Evolutionary conservation across 2,888 invertebrate genomes (phyloP), one percentile per base, ranked within the genome.

Genomic region (Drosophila emarginata): DNA sequence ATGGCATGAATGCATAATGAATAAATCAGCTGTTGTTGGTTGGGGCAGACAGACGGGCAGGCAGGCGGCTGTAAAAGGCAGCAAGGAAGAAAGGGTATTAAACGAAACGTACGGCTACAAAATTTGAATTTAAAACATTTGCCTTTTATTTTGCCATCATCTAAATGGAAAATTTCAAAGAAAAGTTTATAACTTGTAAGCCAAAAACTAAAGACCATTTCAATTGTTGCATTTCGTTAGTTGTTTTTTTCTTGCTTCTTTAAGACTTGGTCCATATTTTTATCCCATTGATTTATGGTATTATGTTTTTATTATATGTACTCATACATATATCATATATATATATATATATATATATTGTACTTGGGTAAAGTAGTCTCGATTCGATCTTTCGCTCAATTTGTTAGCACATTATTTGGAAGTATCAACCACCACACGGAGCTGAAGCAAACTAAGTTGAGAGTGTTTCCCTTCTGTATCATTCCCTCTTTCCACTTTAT

Each of bases 351-450:
- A n/a, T 23, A 4, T 23, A 11, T 11, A 32, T 6, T 28, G 28
- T 9, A 32, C 32, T 9, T 32, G 32, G 32, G 63, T 66, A 28
- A 59, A 52, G 58, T 51, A 28, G 7, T 40, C 39, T 57, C 12
- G 15, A 37, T 63, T 51, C 66, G 63, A 74, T 72, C 81, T 79
- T 60, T 62, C 86, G 71, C 58, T 76, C 88, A 82, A 81, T 81
- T 87, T 65, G 59, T 57, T 76, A 56, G 65, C 61, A 57, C 70
- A 81, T 69, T 51, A 71, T 39, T 57, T 64, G 69, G 73, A 84
- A 87, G 61, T 59, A 56, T 50, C 64, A 54, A 54, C 54, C 54
- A 54, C 57, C 54, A 37, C 32, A 9, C 51, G 26, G 26, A 3
- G 18, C 26, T 32, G 14, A 45, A 40, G 7, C 32, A 26, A 32